phyloP scores from a whole-genome alignment of 2,113 vertebrate genomes.

The Phalacrocorax aristotelis region DNA sequence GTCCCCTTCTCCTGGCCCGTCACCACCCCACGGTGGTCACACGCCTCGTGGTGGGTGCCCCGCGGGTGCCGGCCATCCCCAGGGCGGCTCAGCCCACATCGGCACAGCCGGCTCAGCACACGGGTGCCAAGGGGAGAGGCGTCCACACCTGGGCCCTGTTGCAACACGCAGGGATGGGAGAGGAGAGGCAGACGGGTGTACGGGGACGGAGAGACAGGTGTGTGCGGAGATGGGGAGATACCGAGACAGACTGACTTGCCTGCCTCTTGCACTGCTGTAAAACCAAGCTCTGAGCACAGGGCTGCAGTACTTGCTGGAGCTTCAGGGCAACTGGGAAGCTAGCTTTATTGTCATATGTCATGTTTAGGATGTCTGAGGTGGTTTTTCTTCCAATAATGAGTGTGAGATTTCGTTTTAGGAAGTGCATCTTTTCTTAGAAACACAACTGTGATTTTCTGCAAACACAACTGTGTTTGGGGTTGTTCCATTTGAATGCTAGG shows the following conservation, averaged over 20 bases:
- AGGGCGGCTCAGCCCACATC: not conserved
- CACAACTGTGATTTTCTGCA: slow-evolving; percentile 21
- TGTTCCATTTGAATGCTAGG: not conserved
- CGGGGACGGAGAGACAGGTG: not conserved
- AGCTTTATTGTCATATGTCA: not conserved
- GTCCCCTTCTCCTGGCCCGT: not conserved
- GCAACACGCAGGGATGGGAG: not conserved
- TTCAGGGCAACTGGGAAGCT: not conserved
- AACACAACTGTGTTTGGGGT: slow-evolving; percentile 53
- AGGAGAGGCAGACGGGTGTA: not conserved
- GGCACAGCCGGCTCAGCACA: not conserved
- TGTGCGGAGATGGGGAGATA: not conserved
- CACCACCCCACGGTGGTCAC: fast-evolving
- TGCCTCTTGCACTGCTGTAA: not conserved
- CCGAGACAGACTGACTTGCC: not conserved
- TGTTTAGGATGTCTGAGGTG: not conserved
- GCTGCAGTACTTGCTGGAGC: not conserved
- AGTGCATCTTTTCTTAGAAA: slow-evolving; percentile 37
- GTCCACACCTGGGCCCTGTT: not conserved
- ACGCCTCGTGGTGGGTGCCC: fast-evolving
- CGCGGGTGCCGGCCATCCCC: fast-evolving
- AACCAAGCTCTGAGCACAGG: not conserved
- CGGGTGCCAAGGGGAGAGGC: not conserved
- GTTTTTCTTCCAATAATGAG: not conserved
- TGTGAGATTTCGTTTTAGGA: not conserved